These are phyloP conservation scores for Eurytoma adleriae DNA, from an alignment of 2,888 invertebrate species.

Conservation along the genomic window DNA sequence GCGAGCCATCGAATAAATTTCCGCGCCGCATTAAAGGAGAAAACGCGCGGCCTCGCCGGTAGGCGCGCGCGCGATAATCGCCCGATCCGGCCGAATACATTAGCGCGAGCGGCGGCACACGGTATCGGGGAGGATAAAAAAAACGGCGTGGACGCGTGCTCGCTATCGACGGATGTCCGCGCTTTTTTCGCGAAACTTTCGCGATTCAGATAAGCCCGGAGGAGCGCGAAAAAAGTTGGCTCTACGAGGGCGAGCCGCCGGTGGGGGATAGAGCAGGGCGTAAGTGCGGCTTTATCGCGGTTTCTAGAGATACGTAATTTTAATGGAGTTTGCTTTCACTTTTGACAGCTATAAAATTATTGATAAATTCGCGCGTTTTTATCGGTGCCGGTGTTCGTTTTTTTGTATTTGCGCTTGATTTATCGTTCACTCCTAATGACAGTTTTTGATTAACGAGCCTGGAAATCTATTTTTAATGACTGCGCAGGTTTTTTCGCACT, in stretches of 20 bases:
- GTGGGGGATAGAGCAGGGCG: no score
- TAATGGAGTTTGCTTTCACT: constrained; percentile 42
- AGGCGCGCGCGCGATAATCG: constrained; percentile 29
- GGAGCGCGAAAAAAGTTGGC: no score
- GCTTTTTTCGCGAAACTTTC: background rate
- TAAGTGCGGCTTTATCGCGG: background rate
- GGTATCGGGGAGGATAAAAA: background rate
- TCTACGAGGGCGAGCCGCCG: no score
- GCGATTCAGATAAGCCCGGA: no score
- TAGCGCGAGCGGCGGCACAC: background rate
- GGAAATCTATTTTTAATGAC: constrained; percentile 55
- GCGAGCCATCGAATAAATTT: constrained; percentile 33
- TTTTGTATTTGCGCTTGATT: constrained; percentile 34
- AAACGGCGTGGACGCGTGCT: background rate
- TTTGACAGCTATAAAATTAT: constrained; percentile 44
- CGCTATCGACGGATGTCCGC: constrained; percentile 19
- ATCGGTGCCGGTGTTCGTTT: background rate
- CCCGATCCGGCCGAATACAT: constrained; percentile 35
- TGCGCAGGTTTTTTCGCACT: constrained; percentile 18
- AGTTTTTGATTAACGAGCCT: constrained; percentile 52
- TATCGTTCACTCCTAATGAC: constrained; percentile 46
- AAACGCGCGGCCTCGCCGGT: constrained; percentile 15
- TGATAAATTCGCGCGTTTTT: constrained; percentile 19
- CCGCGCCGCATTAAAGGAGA: constrained; percentile 36
- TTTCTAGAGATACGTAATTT: constrained; percentile 36